phyloP scores from a whole-genome alignment of 2,797 vertebrate genomes.

The Poecilia picta region DNA sequence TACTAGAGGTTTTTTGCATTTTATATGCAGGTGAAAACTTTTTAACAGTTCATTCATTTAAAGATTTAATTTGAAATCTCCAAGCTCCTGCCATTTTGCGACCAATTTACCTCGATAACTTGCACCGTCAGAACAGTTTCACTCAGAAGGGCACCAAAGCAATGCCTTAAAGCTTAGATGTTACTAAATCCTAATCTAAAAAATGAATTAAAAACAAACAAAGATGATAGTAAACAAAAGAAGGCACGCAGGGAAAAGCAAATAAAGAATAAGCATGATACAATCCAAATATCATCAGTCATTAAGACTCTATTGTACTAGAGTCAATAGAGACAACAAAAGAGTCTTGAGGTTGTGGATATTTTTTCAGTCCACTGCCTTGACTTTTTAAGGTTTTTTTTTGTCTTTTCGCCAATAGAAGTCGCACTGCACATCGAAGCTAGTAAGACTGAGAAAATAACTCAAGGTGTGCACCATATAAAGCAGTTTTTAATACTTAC shows the following conservation, averaged over 20 bases:
- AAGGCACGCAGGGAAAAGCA: not conserved
- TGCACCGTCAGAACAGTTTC: not conserved
- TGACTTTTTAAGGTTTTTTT: not conserved
- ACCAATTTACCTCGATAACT: not conserved
- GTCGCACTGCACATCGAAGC: conserved; percentile 6
- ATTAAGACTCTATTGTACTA: no score
- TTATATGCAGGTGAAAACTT: not conserved
- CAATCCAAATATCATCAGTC: not conserved
- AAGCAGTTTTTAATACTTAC: conserved; percentile 87
- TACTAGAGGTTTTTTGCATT: not conserved
- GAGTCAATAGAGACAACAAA: not conserved
- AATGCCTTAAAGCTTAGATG: not conserved
- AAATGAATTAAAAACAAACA: not conserved
- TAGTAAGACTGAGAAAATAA: conserved; percentile 39
- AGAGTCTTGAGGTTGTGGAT: not conserved
- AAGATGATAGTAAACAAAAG: not conserved
- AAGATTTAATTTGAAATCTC: not conserved
- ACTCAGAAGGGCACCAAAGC: not conserved
- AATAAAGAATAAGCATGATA: not conserved
- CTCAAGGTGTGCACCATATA: conserved; percentile 36
- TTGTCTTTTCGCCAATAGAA: conserved; percentile 18
- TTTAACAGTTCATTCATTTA: not conserved
- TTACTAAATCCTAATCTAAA: not conserved
- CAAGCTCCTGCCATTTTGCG: not conserved
- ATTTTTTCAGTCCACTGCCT: conserved; percentile 24